phyloP scores from a whole-genome alignment of 2,113 vertebrate genomes.

The Silurus meridionalis region DNA sequence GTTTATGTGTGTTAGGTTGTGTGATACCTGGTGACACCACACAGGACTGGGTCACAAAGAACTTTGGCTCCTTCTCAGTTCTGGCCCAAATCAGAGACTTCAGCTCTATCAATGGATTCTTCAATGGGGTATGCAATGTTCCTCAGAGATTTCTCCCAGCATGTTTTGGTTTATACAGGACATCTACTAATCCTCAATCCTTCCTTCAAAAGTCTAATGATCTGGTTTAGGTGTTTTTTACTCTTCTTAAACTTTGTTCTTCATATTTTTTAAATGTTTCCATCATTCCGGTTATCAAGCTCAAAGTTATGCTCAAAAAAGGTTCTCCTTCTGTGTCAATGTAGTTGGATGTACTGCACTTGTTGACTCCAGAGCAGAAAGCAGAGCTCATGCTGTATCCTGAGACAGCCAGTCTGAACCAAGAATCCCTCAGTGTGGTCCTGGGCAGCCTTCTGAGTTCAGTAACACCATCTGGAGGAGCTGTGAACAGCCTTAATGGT shows the following conservation, averaged over 20 bases:
- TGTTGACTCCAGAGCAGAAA: constrained; percentile 69
- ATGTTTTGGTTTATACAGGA: background rate
- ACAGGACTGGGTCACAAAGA: constrained; percentile 72
- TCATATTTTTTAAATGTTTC: background rate
- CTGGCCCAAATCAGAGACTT: constrained; percentile 70
- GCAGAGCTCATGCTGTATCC: constrained; percentile 69
- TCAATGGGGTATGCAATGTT: constrained; percentile 65
- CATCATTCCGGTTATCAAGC: background rate
- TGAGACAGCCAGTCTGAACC: constrained; percentile 57
- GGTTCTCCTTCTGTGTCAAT: background rate
- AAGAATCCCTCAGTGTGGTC: constrained; percentile 63
- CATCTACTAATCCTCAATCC: background rate
- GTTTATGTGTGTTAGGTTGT: constrained; percentile 63
- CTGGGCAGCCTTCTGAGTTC: constrained; percentile 63
- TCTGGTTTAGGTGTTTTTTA: background rate
- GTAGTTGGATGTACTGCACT: constrained; percentile 73
- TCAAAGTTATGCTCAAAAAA: background rate
- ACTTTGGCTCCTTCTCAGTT: constrained; percentile 71
- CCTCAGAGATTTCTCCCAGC: background rate
- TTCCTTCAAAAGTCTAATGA: background rate
- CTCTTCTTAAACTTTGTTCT: background rate
- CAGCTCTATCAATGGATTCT: constrained; percentile 65
- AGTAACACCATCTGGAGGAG: background rate
- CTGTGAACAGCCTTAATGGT: background rate
- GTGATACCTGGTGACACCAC: constrained; percentile 55